Percentiles rank a stretch among this genome's conserved stretches.
Conservation (phyloP, 2,797 vertebrate genomes). For the Pempheris klunzingeri region DNA sequence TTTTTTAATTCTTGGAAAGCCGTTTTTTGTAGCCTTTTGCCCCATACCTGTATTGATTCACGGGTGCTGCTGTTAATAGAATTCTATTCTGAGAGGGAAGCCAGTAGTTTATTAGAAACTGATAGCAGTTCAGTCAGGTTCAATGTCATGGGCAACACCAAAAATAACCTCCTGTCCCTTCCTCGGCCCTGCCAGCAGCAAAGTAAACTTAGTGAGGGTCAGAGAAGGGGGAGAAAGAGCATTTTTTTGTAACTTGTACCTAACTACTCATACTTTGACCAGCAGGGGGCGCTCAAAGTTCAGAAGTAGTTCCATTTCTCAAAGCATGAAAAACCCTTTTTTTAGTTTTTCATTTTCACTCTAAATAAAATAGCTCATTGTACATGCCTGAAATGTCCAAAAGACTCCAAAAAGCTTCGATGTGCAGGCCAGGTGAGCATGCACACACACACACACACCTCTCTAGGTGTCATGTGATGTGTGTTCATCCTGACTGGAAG, state of each 20-base stretch:
- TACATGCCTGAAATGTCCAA: not conserved
- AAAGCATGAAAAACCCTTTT: not conserved
- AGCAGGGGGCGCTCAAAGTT: constrained; percentile 56
- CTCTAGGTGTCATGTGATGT: constrained; percentile 22
- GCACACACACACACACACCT: not conserved
- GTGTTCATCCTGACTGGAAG: constrained; percentile 23
- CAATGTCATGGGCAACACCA: constrained; percentile 53
- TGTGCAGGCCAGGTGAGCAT: not conserved
- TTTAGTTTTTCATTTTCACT: not conserved
- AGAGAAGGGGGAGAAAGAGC: constrained; percentile 1
- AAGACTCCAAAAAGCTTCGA: not conserved
- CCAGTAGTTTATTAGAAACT: constrained; percentile 68
- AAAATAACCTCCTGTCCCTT: constrained; percentile 65
- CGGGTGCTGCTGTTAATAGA: constrained; percentile 52
- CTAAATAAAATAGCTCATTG: not conserved
- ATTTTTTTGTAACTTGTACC: not conserved
- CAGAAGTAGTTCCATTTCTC: not conserved
- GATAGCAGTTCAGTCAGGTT: constrained; percentile 68
- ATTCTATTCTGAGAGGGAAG: constrained; percentile 67
- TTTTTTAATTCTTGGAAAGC: constrained; percentile 39
- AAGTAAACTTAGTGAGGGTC: constrained; percentile 39
- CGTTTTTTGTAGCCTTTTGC: constrained; percentile 13
- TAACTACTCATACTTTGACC: constrained; percentile 21
- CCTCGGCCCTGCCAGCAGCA: not conserved
- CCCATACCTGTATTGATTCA: constrained; percentile 54